Evolutionary conservation across 2,888 invertebrate genomes (phyloP).

Genomic region (Hirudinaria manillensis): DNA sequence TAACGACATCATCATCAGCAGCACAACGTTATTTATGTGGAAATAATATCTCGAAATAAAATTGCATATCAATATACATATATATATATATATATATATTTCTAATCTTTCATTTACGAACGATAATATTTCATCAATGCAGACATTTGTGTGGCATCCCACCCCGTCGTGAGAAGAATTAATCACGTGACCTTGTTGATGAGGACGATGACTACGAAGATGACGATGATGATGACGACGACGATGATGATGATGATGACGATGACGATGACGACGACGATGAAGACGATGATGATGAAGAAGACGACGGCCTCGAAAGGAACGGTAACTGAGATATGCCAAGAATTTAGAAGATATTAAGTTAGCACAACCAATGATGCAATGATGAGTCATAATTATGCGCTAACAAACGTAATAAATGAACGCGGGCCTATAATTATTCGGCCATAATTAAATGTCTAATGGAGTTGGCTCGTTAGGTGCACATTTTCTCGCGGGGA

Average conservation of each 20-base stretch:
- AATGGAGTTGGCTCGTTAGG: too few species aligned
- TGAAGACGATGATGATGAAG: neutral
- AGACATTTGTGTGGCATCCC: too few species aligned
- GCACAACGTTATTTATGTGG: too few species aligned
- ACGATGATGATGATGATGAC: constrained; percentile 7
- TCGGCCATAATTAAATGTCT: too few species aligned
- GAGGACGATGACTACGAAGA: neutral
- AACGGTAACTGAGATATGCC: neutral
- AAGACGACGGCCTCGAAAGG: neutral
- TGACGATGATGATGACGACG: neutral
- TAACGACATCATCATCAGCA: neutral
- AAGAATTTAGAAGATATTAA: too few species aligned
- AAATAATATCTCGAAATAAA: too few species aligned
- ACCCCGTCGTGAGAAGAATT: too few species aligned
- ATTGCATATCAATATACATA: neutral
- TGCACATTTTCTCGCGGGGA: too few species aligned
- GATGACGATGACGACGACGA: constrained; percentile 14
- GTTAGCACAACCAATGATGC: too few species aligned
- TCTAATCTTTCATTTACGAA: neutral
- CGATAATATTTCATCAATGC: neutral
- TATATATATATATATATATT: neutral
- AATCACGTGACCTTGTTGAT: neutral
- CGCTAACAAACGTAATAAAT: too few species aligned
- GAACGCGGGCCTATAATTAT: too few species aligned
- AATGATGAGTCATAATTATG: too few species aligned